Percentiles rank a stretch among this genome's conserved stretches.
These are phyloP conservation scores for Drosophila setosimentum DNA, from an alignment of 2,888 invertebrate species.

Conservation along the genomic window DNA sequence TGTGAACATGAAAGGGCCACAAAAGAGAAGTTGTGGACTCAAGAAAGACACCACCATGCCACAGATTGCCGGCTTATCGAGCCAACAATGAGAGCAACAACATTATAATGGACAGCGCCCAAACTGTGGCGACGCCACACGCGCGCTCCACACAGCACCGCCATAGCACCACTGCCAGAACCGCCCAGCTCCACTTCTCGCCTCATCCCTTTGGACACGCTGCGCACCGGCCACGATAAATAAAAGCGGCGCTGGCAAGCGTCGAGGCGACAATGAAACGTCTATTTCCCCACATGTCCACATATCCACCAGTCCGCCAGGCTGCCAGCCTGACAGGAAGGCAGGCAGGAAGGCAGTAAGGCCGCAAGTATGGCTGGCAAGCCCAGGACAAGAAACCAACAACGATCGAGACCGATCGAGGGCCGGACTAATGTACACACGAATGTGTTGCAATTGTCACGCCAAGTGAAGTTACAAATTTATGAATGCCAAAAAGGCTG, in stretches of 20 bases:
- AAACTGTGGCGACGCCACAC: slow-evolving; percentile 68
- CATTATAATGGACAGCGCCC: slow-evolving; percentile 79
- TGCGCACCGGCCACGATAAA: slow-evolving; percentile 74
- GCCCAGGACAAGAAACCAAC: slow-evolving; percentile 23
- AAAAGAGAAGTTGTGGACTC: slow-evolving; percentile 25
- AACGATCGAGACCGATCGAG: slow-evolving; percentile 55
- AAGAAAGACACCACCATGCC: slow-evolving; percentile 44
- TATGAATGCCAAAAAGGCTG: slow-evolving; percentile 83
- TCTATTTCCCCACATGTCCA: slow-evolving; percentile 71
- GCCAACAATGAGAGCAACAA: slow-evolving; percentile 81
- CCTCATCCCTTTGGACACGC: slow-evolving; percentile 70
- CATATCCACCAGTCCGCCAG: slow-evolving; percentile 36
- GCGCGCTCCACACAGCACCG: slow-evolving; percentile 60
- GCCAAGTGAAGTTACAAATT: slow-evolving; percentile 84
- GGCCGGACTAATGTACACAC: slow-evolving; percentile 80
- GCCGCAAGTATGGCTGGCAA: neutral
- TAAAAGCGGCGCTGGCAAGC: slow-evolving; percentile 65
- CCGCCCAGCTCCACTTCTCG: slow-evolving; percentile 17
- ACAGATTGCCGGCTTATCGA: slow-evolving; percentile 71
- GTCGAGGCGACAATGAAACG: slow-evolving; percentile 76
- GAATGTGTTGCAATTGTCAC: slow-evolving; percentile 84
- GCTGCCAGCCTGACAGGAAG: slow-evolving; percentile 6
- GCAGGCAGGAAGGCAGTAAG: slow-evolving; percentile 1
- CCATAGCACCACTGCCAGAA: neutral
- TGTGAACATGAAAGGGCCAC: slow-evolving; percentile 81